Evolutionary conservation across 1,140 invertebrate species (phyloP), one percentile per base, ranked within the genome.

Genomic region (Drosophila neocordata): DNA sequence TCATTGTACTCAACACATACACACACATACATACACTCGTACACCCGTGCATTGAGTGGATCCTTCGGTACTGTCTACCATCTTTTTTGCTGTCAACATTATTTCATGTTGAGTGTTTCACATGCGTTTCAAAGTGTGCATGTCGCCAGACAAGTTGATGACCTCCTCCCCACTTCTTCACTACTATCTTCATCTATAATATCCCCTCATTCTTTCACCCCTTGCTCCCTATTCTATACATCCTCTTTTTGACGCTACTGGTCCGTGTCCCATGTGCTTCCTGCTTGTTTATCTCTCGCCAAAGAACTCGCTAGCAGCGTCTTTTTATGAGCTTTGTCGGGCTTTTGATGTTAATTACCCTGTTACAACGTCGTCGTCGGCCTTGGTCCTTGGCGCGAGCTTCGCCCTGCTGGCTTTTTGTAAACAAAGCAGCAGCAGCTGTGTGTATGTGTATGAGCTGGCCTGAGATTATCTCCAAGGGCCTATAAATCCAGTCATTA

Each of bases 401-500:
- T 20, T 51, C 44, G 18, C 59, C 59, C 61, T 27, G 55, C 58
- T 56, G 38, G 55, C 64, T 70, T 57, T 76, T 63, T 77, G 75
- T 83, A 84, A 84, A 84, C 84, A 89, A 83, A 87, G 83, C 76
- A 83, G 75, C 72, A 70, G 66, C 77, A 41, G 55, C 53, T 73
- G 53, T 44, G 63, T 73, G 70, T 74, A 68, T 58, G 38, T 58
- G 64, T 69, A 44, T 22, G 60, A 44, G 67, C 52, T 82, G 70
- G 70, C 76, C 83, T 48, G 64, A 89, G 89, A 91, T 91, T 91
- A 91, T 91, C 89, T 91, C 89, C 67, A 90, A 91, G 89, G 89
- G 91, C 89, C 89, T 91, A 91, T 91, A 91, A 91, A 91, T 91
- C 89, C 89, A 91, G 89, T 91, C 87, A 91, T 91, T 91, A 91